These are phyloP conservation scores for Dioctria linearis DNA, from an alignment of 2,888 invertebrate species.

Conservation along the genomic window DNA sequence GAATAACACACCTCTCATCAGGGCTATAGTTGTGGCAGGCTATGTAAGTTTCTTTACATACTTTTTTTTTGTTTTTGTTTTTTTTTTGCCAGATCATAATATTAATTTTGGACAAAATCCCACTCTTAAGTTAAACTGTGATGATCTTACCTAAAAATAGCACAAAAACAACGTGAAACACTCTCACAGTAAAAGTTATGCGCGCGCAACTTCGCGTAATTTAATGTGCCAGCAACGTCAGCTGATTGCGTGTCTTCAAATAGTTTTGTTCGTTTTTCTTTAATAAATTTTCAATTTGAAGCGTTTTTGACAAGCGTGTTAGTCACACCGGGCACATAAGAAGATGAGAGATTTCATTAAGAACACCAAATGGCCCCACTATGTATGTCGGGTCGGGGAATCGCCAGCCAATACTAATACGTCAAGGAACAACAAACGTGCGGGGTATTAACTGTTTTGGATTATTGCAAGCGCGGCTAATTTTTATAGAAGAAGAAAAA, in stretches of 20 bases:
- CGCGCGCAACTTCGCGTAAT: constrained; percentile 21
- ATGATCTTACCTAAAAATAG: constrained; percentile 31
- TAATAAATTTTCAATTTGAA: constrained; percentile 24
- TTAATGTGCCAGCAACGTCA: constrained; percentile 17
- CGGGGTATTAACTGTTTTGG: background rate
- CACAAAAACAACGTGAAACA: constrained; percentile 1
- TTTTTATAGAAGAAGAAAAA: background rate
- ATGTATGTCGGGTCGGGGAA: background rate
- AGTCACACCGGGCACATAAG: constrained; percentile 27
- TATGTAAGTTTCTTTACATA: too few relatives aligned
- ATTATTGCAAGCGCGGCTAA: background rate
- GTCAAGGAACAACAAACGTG: background rate
- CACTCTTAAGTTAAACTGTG: background rate
- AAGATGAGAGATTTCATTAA: constrained; percentile 1
- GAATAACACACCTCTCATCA: background rate
- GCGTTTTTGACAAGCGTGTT: constrained; percentile 19
- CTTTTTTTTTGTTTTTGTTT: background rate
- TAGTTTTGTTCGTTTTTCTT: background rate
- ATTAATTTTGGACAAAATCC: constrained; percentile 14
- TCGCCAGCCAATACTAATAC: background rate
- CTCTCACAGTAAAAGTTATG: background rate
- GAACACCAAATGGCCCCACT: background rate
- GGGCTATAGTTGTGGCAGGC: too few relatives aligned
- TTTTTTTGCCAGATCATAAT: constrained; percentile 12
- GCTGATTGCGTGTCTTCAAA: constrained; percentile 35